phyloP scores from a whole-genome alignment of 37 sponge, comb jelly and placozoan genomes.

The Eunapius fragilis region DNA sequence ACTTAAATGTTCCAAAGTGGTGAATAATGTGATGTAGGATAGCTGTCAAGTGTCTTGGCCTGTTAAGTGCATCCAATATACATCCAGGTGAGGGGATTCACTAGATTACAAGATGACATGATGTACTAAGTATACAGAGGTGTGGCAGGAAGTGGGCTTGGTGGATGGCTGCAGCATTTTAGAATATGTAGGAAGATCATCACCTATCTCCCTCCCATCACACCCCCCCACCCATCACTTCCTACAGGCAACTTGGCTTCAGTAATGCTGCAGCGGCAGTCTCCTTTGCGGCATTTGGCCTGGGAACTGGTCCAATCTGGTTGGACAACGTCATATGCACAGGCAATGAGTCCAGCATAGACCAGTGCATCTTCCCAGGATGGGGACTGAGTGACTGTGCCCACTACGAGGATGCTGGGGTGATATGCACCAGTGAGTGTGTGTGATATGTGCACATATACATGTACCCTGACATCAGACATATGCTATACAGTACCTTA shows the following conservation, averaged over 20 bases:
- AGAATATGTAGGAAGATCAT: too few species aligned
- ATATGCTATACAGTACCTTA: too few species aligned
- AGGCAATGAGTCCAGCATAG: slow-evolving; percentile 7
- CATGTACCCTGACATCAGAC: too few species aligned
- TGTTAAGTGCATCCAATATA: too few species aligned
- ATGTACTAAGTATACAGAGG: not conserved
- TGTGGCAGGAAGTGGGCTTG: too few species aligned
- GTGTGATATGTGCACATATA: slow-evolving; percentile 2
- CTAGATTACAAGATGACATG: too few species aligned
- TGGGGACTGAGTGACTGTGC: slow-evolving; percentile 7
- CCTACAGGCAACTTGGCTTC: not conserved
- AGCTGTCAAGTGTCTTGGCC: too few species aligned
- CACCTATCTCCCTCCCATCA: too few species aligned
- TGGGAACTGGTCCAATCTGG: slow-evolving; percentile 20
- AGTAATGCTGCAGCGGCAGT: not conserved
- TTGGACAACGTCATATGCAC: slow-evolving; percentile 20
- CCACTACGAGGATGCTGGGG: slow-evolving; percentile 32
- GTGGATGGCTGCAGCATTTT: not conserved
- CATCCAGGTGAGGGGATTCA: too few species aligned
- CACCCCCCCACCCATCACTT: not conserved
- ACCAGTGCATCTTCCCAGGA: not conserved
- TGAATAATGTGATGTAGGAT: too few species aligned
- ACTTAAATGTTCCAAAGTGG: too few species aligned
- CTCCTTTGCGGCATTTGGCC: not conserved
- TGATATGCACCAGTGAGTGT: slow-evolving; percentile 26